Percentiles rank a stretch among this genome's conserved stretches.
Conservation (phyloP, 2,797 vertebrate genomes). For the Acridotheres tristis region DNA sequence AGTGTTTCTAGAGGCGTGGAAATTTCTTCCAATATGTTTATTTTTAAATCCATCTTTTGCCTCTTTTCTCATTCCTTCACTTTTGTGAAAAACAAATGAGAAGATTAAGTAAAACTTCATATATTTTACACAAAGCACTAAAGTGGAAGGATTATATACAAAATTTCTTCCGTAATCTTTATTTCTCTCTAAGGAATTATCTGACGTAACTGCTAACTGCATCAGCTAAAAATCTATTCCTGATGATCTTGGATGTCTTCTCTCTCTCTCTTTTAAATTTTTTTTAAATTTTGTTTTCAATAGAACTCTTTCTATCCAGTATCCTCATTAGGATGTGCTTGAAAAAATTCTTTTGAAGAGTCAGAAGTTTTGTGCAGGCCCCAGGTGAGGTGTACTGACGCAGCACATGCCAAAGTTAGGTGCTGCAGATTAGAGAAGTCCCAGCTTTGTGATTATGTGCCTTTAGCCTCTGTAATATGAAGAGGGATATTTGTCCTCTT, state of each 20-base stretch:
- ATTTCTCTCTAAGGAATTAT: neutral
- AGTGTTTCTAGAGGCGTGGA: neutral
- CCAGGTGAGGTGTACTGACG: neutral
- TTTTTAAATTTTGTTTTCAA: neutral
- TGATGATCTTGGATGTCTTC: neutral
- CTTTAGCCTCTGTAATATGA: neutral
- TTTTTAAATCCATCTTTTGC: neutral
- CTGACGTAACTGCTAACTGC: neutral
- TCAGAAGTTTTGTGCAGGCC: neutral
- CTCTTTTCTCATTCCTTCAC: neutral
- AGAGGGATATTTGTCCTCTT: neutral
- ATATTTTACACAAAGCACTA: neutral
- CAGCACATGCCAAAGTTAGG: neutral
- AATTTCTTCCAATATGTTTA: neutral
- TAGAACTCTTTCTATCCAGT: neutral
- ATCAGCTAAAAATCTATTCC: neutral
- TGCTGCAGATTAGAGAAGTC: neutral
- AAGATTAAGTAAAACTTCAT: neutral
- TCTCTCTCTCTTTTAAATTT: neutral
- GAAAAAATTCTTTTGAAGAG: neutral
- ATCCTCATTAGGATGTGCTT: neutral
- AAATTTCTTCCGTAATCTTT: neutral
- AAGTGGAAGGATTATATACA: neutral
- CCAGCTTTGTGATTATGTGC: neutral
- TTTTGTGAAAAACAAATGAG: neutral